phyloP scores from a whole-genome alignment of 2,113 vertebrate genomes.

The Pomatostomus ruficeps region DNA sequence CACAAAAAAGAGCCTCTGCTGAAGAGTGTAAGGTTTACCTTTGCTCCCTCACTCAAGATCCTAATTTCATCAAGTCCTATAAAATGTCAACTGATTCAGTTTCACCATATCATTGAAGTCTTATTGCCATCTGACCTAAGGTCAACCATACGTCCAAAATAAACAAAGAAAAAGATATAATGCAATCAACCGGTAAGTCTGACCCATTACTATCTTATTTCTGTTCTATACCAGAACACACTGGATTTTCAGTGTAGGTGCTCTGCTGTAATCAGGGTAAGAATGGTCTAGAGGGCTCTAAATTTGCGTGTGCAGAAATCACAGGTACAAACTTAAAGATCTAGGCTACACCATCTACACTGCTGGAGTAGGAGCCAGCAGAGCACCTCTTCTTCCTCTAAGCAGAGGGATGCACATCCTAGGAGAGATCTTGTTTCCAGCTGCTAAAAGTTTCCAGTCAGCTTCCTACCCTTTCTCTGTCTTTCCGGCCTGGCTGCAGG shows the following conservation, averaged over 20 bases:
- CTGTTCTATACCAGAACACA: not conserved
- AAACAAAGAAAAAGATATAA: not conserved
- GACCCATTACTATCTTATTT: not conserved
- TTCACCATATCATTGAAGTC: not conserved
- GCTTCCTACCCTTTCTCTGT: not conserved
- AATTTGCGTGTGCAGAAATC: not conserved
- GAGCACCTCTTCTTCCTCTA: not conserved
- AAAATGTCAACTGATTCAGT: not conserved
- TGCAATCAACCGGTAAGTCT: not conserved
- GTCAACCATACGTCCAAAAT: not conserved
- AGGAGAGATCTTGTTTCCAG: not conserved
- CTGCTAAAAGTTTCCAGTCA: not conserved
- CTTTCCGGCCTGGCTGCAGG: not conserved
- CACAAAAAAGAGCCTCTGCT: constrained; percentile 35
- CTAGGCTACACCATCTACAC: not conserved
- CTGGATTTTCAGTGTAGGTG: not conserved
- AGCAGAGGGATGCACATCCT: not conserved
- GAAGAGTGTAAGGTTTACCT: constrained; percentile 27
- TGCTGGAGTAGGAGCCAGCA: not conserved
- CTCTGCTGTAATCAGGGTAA: not conserved
- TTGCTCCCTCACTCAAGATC: constrained; percentile 4
- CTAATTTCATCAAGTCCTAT: not conserved
- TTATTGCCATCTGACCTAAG: not conserved
- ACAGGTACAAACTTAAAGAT: not conserved
- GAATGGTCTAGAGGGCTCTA: not conserved